Conservation (phyloP, 2,797 vertebrate species). For the Sebastes dallii region DNA sequence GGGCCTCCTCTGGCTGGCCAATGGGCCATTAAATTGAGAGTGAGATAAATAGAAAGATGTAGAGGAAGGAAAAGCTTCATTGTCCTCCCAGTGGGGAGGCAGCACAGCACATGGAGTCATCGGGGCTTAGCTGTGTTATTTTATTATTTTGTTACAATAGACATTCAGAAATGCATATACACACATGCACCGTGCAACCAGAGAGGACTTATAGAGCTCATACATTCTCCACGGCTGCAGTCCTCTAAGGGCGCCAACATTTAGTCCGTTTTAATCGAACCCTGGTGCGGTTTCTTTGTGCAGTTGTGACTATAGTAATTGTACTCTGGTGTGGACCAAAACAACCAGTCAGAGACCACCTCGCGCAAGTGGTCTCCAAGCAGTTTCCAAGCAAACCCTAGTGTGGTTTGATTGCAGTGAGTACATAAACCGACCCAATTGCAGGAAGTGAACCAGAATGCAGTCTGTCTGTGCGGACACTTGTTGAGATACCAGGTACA, state of each 20-base stretch:
- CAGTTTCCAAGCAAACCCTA: too few relatives aligned
- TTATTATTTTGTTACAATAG: slow-evolving; percentile 24
- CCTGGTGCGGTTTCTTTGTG: too few relatives aligned
- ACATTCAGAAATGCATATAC: slow-evolving; percentile 1
- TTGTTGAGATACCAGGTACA: too few relatives aligned
- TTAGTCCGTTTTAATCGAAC: too few relatives aligned
- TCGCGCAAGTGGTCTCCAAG: too few relatives aligned
- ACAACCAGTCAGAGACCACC: too few relatives aligned
- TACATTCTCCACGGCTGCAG: background rate
- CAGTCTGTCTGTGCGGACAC: too few relatives aligned
- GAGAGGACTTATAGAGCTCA: background rate
- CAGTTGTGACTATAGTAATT: too few relatives aligned
- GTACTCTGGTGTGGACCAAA: too few relatives aligned
- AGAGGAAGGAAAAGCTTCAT: slow-evolving; percentile 30
- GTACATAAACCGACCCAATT: too few relatives aligned
- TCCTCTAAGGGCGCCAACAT: background rate
- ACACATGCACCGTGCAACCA: background rate
- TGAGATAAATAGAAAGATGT: slow-evolving; percentile 39
- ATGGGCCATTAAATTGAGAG: slow-evolving; percentile 51
- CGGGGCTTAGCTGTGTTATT: slow-evolving; percentile 10
- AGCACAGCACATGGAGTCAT: slow-evolving; percentile 13
- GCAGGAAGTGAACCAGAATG: too few relatives aligned
- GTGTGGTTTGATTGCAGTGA: too few relatives aligned
- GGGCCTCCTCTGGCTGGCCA: slow-evolving; percentile 11
- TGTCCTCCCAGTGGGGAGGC: slow-evolving; percentile 40